Conservation (phyloP, 2,113 vertebrate species). For the Notechis scutatus region DNA sequence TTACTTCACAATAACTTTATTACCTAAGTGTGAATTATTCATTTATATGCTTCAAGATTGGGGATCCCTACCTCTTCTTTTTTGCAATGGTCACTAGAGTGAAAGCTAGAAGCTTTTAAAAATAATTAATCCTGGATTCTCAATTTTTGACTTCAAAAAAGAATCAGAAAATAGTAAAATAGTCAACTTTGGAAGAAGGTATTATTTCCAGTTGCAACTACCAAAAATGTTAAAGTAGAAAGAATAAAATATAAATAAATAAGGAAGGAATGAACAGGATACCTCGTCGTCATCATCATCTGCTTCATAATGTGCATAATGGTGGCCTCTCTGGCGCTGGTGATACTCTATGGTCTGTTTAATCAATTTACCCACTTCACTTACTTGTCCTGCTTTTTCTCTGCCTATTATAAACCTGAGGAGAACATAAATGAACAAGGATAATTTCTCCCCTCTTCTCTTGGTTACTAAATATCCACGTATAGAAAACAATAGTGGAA, state of each 20-base stretch:
- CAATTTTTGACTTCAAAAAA: neutral
- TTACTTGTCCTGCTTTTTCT: conserved; percentile 95
- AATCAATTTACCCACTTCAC: conserved; percentile 94
- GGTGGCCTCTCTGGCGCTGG: conserved; percentile 88
- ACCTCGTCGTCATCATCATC: conserved; percentile 86
- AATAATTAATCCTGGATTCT: neutral
- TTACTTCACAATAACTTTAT: neutral
- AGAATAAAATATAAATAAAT: conserved; percentile 18
- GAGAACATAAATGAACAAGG: conserved; percentile 49
- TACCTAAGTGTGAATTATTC: neutral
- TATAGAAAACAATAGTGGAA: neutral
- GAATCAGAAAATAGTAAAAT: neutral
- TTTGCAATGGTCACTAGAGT: neutral
- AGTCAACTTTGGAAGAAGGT: neutral
- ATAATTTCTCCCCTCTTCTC: neutral
- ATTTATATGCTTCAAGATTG: neutral
- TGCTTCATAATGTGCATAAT: conserved; percentile 92
- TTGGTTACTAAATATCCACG: neutral
- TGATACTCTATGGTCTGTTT: conserved; percentile 98
- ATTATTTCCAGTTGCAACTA: neutral
- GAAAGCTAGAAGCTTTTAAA: neutral
- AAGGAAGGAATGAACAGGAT: conserved; percentile 43
- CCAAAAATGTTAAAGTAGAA: neutral
- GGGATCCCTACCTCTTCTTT: neutral
- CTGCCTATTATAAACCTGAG: conserved; percentile 93